Evolutionary conservation across 2,113 vertebrate genomes (phyloP).

Genomic region (Carassius carassius): DNA sequence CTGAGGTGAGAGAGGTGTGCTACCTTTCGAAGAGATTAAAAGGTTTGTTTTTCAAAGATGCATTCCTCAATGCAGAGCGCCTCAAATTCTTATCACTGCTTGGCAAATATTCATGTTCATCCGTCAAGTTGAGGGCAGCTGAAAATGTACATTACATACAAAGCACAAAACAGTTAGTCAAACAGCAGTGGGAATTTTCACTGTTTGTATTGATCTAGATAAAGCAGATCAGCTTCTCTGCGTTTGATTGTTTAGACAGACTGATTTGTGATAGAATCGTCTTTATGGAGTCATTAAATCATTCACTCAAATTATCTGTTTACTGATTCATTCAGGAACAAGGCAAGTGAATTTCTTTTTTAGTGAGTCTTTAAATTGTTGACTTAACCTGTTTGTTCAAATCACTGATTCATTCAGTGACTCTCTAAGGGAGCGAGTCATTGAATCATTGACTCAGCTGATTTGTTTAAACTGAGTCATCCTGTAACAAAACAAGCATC

Average conservation of each 20-base stretch:
- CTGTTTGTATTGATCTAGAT: neutral
- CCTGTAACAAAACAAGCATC: no score
- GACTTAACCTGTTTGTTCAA: no score
- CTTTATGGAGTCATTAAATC: neutral
- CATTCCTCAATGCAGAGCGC: conserved; percentile 52
- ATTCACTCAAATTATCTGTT: neutral
- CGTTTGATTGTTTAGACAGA: neutral
- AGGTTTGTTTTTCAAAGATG: conserved; percentile 59
- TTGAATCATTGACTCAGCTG: no score
- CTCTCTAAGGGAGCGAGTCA: no score
- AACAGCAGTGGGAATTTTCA: neutral
- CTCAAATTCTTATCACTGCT: conserved; percentile 60
- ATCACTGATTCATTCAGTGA: no score
- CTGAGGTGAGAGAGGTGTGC: conserved; percentile 28
- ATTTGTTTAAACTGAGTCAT: no score
- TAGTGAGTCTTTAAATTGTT: neutral
- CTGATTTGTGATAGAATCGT: neutral
- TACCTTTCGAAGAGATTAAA: conserved; percentile 45
- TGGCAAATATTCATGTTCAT: conserved; percentile 64
- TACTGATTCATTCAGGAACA: neutral
- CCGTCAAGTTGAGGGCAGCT: neutral
- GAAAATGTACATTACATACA: conserved; percentile 9
- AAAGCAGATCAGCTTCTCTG: neutral
- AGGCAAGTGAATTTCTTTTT: neutral
- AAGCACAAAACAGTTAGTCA: neutral